A percentile compares a stretch with the other conserved stretches of the same genome.
These are phyloP conservation scores for Amazona guildingii DNA, from an alignment of 2,113 vertebrate species.

Conservation along the genomic window DNA sequence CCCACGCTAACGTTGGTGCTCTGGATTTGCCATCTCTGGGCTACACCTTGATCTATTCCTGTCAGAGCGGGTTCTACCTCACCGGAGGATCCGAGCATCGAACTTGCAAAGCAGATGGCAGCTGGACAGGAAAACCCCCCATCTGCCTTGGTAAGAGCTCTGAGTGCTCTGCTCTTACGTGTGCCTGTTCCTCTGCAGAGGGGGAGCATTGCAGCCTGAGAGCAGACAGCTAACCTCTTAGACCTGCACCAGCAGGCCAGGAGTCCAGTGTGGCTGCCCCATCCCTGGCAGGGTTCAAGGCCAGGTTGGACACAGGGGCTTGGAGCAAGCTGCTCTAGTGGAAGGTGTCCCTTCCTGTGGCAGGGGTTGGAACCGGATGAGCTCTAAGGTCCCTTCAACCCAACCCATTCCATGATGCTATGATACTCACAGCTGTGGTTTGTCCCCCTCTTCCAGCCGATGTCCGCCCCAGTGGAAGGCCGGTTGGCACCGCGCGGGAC, in stretches of 20 bases:
- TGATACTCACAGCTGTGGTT: not conserved
- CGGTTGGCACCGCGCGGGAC: conserved; percentile 86
- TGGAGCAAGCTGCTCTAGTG: not conserved
- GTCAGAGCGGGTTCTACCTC: conserved; percentile 93
- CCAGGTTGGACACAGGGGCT: not conserved
- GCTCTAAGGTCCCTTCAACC: not conserved
- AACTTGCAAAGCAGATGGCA: conserved; percentile 94
- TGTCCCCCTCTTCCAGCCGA: conserved; percentile 79
- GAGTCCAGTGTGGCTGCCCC: not conserved
- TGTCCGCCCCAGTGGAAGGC: conserved; percentile 88
- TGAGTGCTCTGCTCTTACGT: not conserved
- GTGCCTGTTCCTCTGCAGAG: not conserved
- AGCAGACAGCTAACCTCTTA: rapidly evolving
- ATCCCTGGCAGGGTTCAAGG: not conserved
- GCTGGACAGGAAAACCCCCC: conserved; percentile 97
- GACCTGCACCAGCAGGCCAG: not conserved
- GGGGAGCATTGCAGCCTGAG: not conserved
- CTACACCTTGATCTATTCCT: conserved; percentile 96
- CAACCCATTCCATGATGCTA: not conserved
- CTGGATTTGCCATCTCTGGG: conserved; percentile 95
- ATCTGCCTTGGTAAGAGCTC: conserved; percentile 85
- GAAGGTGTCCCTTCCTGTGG: not conserved
- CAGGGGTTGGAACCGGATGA: not conserved
- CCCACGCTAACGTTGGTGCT: conserved; percentile 89
- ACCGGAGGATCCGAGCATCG: conserved; percentile 95